phyloP scores from a whole-genome alignment of 2,888 invertebrate genomes.

The Melolontha melolontha region DNA sequence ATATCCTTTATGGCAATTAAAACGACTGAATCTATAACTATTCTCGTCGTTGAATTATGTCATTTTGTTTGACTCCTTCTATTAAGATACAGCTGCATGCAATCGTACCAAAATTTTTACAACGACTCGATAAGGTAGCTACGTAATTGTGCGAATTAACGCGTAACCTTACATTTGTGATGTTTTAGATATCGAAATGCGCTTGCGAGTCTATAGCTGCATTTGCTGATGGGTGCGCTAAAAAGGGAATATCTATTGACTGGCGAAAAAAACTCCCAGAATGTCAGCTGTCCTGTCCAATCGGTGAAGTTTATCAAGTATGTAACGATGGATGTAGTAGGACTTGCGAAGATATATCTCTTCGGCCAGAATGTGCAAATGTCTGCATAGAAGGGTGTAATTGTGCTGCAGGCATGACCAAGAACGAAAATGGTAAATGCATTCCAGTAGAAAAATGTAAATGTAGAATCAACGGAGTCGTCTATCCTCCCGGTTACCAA shows the following conservation, averaged over 20 bases:
- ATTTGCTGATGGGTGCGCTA: constrained; percentile 19
- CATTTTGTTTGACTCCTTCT: too few species aligned
- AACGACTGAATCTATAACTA: too few species aligned
- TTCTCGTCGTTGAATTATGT: too few species aligned
- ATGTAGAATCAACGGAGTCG: background rate
- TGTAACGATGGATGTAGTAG: constrained; percentile 21
- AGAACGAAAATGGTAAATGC: constrained; percentile 20
- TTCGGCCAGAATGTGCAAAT: constrained; percentile 8
- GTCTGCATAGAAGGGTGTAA: constrained; percentile 29
- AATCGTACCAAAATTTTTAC: too few species aligned
- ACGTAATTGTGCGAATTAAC: too few species aligned
- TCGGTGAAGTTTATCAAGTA: constrained; percentile 27
- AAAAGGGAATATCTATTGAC: constrained; percentile 9
- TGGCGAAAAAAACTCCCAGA: constrained; percentile 20
- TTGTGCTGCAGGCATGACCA: constrained; percentile 17
- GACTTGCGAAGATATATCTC: constrained; percentile 28
- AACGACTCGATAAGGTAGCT: too few species aligned
- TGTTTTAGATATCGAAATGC: too few species aligned
- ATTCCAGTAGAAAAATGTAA: constrained; percentile 22
- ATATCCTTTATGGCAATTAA: too few species aligned
- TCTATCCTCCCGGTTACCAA: constrained; percentile 15
- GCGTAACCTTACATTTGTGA: too few species aligned
- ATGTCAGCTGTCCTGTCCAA: constrained; percentile 21
- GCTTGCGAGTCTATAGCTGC: too few species aligned
- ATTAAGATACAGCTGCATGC: too few species aligned